Conservation (phyloP, 2,113 vertebrate genomes). For the Oriolus oriolus region DNA sequence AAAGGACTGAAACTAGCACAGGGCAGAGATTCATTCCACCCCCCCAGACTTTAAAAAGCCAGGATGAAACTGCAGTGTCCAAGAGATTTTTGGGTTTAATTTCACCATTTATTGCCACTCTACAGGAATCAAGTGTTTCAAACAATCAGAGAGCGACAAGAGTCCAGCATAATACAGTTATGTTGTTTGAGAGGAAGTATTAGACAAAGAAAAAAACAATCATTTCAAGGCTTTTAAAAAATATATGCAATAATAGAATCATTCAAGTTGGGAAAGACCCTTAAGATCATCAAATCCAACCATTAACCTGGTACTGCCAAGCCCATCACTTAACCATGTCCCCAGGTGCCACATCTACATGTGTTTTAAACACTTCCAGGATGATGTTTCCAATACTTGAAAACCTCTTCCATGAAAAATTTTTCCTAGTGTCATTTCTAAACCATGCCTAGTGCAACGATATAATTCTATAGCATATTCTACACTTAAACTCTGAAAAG, state of each 20-base stretch:
- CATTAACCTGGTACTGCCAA: not conserved
- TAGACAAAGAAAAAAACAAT: not conserved
- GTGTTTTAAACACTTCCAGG: not conserved
- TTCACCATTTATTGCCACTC: not conserved
- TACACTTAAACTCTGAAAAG: not conserved
- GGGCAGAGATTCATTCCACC: not conserved
- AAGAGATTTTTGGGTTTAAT: not conserved
- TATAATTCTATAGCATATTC: not conserved
- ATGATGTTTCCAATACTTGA: not conserved
- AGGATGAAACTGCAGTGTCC: not conserved
- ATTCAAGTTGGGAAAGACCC: not conserved
- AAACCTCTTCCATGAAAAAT: fast-evolving
- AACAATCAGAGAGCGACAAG: not conserved
- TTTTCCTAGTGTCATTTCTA: not conserved
- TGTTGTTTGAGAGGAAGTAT: not conserved
- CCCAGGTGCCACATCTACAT: not conserved
- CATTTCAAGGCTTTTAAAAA: not conserved
- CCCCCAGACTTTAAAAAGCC: not conserved
- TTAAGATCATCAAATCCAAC: not conserved
- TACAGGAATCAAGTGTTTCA: not conserved
- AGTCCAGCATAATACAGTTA: not conserved
- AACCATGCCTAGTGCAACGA: not conserved
- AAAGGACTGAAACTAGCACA: not conserved
- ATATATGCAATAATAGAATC: not conserved
- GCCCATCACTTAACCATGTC: not conserved